These are phyloP conservation scores for Cryptus viduatorius DNA, from an alignment of 2,888 invertebrate genomes.

Conservation along the genomic window DNA sequence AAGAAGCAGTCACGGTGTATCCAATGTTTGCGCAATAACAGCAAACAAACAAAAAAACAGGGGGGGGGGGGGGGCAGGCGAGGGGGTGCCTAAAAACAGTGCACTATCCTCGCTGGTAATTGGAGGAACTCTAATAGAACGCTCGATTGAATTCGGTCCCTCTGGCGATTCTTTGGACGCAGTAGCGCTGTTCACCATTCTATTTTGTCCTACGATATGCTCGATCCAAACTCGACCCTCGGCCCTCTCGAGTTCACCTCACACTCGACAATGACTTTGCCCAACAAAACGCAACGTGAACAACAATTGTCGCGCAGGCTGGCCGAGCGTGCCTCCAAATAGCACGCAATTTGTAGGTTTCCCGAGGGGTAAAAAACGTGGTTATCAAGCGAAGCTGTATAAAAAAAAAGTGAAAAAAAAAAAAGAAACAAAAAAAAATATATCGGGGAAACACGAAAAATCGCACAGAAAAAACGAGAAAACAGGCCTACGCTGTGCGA, in stretches of 20 bases:
- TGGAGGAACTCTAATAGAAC: conserved; percentile 32
- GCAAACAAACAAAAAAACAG: background rate
- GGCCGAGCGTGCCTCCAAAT: conserved; percentile 49
- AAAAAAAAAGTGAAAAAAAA: conserved; percentile 22
- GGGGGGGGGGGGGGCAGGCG: background rate
- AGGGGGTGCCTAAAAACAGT: background rate
- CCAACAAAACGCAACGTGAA: conserved; percentile 48
- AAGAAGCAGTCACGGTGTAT: background rate
- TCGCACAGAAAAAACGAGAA: conserved; percentile 18
- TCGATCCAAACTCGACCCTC: conserved; percentile 9
- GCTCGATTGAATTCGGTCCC: conserved; percentile 29
- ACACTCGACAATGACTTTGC: conserved; percentile 53
- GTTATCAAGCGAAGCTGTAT: conserved; percentile 43
- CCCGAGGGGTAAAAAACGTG: conserved; percentile 45
- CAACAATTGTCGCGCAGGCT: conserved; percentile 48
- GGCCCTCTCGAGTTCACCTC: conserved; percentile 42
- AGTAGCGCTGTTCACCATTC: conserved; percentile 3
- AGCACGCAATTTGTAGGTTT: conserved; percentile 65
- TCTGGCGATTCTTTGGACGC: conserved; percentile 18
- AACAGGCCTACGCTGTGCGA: conserved; percentile 27
- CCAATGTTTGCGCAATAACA: background rate
- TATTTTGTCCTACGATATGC: conserved; percentile 23
- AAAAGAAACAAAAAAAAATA: conserved; percentile 29
- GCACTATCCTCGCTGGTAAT: background rate
- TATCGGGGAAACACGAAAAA: conserved; percentile 34